A percentile compares a stretch with the other conserved stretches of the same genome.
Conservation (phyloP, 2,888 invertebrate species). For the Trachelus iudaicus region DNA sequence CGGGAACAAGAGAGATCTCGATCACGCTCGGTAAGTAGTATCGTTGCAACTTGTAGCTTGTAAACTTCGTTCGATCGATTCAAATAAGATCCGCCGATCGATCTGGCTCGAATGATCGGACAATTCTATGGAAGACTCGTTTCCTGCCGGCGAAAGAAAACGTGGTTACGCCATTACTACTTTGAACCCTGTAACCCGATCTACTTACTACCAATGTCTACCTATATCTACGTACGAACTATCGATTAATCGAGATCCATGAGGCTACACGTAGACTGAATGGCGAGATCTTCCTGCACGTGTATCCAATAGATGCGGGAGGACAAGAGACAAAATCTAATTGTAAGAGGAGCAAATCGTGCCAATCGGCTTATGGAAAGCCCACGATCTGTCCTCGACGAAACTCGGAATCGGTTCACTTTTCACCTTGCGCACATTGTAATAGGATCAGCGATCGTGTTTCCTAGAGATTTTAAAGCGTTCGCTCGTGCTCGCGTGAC, state of each 20-base stretch:
- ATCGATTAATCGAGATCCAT: not conserved
- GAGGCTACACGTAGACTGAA: not conserved
- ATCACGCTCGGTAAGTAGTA: conserved; percentile 76
- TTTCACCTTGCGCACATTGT: conserved; percentile 47
- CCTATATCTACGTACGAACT: not conserved
- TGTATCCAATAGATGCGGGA: not conserved
- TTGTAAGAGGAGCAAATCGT: not conserved
- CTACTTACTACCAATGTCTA: not conserved
- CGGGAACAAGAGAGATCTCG: conserved; percentile 85
- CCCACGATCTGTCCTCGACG: not conserved
- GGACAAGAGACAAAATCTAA: not conserved
- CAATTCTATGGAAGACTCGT: not conserved
- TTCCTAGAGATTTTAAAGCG: conserved; percentile 39
- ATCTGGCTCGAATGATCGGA: not conserved
- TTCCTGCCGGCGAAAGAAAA: not conserved
- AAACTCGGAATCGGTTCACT: conserved; percentile 37
- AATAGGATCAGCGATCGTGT: conserved; percentile 48
- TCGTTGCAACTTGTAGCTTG: not conserved
- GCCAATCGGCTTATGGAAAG: not conserved
- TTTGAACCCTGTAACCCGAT: not conserved
- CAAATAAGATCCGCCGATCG: not conserved
- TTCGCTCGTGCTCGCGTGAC: not conserved
- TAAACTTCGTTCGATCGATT: not conserved
- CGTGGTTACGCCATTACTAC: not conserved
- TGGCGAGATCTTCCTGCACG: not conserved